These are phyloP conservation scores for Steinernema feltiae DNA, from an alignment of 1,140 invertebrate species.

Conservation along the genomic window DNA sequence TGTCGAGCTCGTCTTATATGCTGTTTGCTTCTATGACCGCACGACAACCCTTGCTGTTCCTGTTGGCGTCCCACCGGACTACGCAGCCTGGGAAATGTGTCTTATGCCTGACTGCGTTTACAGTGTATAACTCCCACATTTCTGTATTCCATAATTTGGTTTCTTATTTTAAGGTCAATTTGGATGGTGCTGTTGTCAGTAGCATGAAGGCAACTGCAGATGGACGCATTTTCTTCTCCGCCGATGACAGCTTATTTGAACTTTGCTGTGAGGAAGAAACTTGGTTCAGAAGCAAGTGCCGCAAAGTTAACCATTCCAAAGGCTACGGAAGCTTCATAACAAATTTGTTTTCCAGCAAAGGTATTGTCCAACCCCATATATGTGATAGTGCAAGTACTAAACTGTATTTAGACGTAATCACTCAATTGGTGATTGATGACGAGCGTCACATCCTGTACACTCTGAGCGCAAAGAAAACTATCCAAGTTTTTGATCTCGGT, in stretches of 20 bases:
- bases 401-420: constrained; percentile 69
- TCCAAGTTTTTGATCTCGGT: constrained; percentile 65
- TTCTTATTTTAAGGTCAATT: constrained; percentile 65
- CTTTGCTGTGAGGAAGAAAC: constrained; percentile 76
- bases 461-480: constrained; percentile 67
- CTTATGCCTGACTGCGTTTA: constrained; percentile 87
- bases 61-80: constrained; percentile 23
- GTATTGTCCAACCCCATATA: too few species aligned
- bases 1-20: constrained; percentile 83
- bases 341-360: constrained; percentile 74
- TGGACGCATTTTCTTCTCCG: constrained; percentile 89
- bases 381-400: too few species aligned
- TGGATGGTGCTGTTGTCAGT: constrained; percentile 80
- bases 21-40: constrained; percentile 67
- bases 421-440: constrained; percentile 83
- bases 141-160: constrained; percentile 22
- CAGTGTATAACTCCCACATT: constrained; percentile 60
- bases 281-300: constrained; percentile 67
- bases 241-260: constrained; percentile 90
- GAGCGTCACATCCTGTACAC: constrained; percentile 82
- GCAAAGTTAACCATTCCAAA: constrained; percentile 87
- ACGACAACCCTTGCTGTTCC: constrained; percentile 48
- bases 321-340: constrained; percentile 78
- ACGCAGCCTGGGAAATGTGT: constrained; percentile 72
- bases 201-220: constrained; percentile 73